Base-by-base conservation (phyloP, 2,888 invertebrate genomes). In the Caenorhabditis drosophilae region DNA sequence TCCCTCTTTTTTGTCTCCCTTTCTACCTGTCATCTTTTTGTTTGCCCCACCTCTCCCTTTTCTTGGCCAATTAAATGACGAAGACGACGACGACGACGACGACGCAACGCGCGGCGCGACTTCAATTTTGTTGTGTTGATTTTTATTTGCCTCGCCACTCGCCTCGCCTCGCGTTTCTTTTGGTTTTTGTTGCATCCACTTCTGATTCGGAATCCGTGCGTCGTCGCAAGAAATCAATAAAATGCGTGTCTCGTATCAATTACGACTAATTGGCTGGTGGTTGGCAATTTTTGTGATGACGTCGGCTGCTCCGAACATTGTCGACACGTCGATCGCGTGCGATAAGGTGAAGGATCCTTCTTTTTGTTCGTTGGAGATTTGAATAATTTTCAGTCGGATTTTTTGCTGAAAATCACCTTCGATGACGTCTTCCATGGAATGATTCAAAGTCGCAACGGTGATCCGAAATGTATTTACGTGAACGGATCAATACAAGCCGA, bases 391-490 rank as follows among this genome's bases (percentile, higher is more conserved):
- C 62, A 80, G 81, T 75, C 71, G 15, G 81, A 81, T 50, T 81
- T 82, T 63, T 57, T 82, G 2, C 69, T 81, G 7, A 69, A 74
- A 51, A 71, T 81, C 35, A 69, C 70, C 36, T 81, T 81, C 56
- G 81, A 81, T 58, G 73, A 73, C 11, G 67, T 72, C 2, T 81
- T 81, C 53, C 69, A 53, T 7, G 81, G 81, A 7, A 68, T 76
- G 23, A 74, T 81, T 31, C 81, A 77, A 67, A 79, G 77, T 46
- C 80, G 81, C 42, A 70, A 78, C 47, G 81, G 81, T 9, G 59
- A 56, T 20, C 81, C 81, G 6, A 81, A 82, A 59, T 81, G 81
- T 66, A 76, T 81, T 49, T 82, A 81, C 61, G 73, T 81, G 15
- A 82, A 81, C 63, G 81, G 80, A 11, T 75, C 76, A 15, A 68